Percentiles rank a stretch among this genome's conserved stretches.
These are phyloP conservation scores for Agriotes lineatus DNA, from an alignment of 2,888 invertebrate species.

Conservation along the genomic window DNA sequence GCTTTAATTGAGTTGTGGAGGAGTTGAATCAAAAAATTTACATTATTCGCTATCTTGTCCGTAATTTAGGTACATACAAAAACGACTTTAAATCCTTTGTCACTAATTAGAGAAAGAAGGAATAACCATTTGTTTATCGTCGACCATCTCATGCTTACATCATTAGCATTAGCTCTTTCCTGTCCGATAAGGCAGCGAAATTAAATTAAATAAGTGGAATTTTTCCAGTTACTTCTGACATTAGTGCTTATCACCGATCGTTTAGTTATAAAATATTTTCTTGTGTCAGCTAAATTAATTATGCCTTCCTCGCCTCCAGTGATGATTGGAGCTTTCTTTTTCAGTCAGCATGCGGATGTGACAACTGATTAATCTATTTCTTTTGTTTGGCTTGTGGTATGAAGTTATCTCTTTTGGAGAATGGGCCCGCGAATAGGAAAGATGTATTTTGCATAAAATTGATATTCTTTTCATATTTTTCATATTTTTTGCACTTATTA, in stretches of 20 bases:
- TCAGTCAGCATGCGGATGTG: not conserved
- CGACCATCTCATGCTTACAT: not conserved
- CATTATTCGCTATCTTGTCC: too few species aligned
- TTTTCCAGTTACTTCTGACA: not conserved
- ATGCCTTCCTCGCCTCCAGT: not conserved
- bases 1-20: not conserved
- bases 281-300: not conserved
- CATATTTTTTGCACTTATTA: too few species aligned
- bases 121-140: too few species aligned
- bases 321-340: not conserved
- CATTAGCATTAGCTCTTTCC: not conserved
- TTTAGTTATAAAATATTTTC: slow-evolving; percentile 8
- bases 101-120: too few species aligned
- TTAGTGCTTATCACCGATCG: not conserved
- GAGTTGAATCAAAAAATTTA: too few species aligned
- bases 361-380: not conserved
- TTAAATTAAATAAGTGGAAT: not conserved
- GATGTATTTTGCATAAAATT: too few species aligned
- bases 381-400: too few species aligned
- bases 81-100: too few species aligned
- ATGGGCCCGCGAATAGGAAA: too few species aligned
- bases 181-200: not conserved
- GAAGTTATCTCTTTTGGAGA: too few species aligned
- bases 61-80: too few species aligned
- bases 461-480: too few species aligned